Evolutionary conservation across 2,113 vertebrate genomes (phyloP), one percentile per base, ranked within the genome.

Genomic region (Pteruthius melanotis): DNA sequence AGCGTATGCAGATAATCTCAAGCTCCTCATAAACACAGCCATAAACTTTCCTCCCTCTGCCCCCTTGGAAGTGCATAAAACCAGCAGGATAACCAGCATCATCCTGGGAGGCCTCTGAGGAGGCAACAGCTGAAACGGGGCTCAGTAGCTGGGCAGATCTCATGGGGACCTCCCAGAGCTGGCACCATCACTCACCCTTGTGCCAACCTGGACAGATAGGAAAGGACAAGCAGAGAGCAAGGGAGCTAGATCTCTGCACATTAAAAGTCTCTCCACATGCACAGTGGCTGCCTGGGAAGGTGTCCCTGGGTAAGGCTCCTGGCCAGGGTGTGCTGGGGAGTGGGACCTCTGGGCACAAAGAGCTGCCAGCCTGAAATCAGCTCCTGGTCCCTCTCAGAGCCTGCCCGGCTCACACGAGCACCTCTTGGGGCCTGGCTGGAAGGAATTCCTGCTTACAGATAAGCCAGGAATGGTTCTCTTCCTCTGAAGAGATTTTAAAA

Each of bases 1-100:
- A 77, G 91, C 2, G 1, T 90, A 95, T 95, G 96, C 82, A 97
- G 96, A 96, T 94, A 91, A 94, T 95, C 87, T 94, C 85, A 69
- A 31, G 65, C 93, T 93, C 75, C 91, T 94, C 93, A 75, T 93
- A 96, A 96, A 95, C 0, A 26, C 87, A 66, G 71, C 91, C 64
- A 83, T 96, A 95, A 97, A 94, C 84, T 74, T 72, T 30, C 82
- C 82, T 95, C 90, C 84, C 64, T 86, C 89, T 92, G 86, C 70
- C 94, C 93, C 86, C 69, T 78, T 0, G 0, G 71, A 90, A 94
- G 83, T 71, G 76, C 39, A 75, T 92, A 92, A 96, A 96, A 75
- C 47, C 88, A 83, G 71, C 6, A 30, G 79, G 63, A 92, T 69
- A 90, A 90, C 65, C 57, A 35, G 60, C 76, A 31, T 9, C 42